phyloP scores from a whole-genome alignment of 2,113 vertebrate genomes.

The Oncorhynchus nerka region DNA sequence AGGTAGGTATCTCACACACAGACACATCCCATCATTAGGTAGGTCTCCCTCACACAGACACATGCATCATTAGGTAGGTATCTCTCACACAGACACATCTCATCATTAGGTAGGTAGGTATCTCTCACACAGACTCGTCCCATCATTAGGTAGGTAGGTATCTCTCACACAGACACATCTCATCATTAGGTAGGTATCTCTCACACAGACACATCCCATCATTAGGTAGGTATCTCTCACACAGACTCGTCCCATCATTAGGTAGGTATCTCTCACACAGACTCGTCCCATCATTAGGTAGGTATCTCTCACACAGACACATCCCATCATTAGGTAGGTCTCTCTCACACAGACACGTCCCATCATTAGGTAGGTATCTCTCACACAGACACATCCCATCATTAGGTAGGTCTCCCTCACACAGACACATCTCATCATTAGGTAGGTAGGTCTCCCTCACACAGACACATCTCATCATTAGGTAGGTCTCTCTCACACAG shows the following conservation, averaged over 20 bases:
- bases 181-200: too few relatives aligned
- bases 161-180: background rate
- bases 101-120: too few relatives aligned
- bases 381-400: conserved; percentile 89
- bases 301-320: conserved; percentile 61
- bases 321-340: conserved; percentile 94
- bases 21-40: conserved; percentile 99
- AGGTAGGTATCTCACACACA: conserved; percentile 78
- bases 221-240: too few relatives aligned
- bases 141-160: too few relatives aligned
- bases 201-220: too few relatives aligned
- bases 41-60: conserved; percentile 22
- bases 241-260: too few relatives aligned
- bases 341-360: too few relatives aligned
- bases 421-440: conserved; percentile 92
- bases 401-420: conserved; percentile 87
- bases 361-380: conserved; percentile 85
- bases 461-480: conserved; percentile 97
- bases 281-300: too few relatives aligned
- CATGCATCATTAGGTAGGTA: background rate
- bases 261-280: background rate
- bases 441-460: conserved; percentile 90
- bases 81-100: too few relatives aligned
- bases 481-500: conserved; percentile 78
- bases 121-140: too few relatives aligned